Percentiles rank a stretch among this genome's conserved stretches.
These are phyloP conservation scores for Leptatherina wallacei DNA, from an alignment of 2,797 vertebrate species.

Conservation along the genomic window DNA sequence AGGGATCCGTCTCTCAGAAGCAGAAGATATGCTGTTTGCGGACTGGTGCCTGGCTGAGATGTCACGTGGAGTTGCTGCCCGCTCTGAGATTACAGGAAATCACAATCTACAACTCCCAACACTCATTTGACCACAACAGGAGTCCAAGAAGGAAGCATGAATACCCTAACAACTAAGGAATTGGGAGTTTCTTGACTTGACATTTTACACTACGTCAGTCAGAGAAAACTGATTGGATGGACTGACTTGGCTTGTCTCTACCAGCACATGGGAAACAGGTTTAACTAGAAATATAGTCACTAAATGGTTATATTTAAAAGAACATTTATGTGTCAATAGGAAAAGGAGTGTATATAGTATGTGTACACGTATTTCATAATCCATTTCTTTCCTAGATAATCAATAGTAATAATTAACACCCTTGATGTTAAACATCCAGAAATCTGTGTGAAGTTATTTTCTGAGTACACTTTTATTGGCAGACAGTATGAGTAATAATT, in stretches of 20 bases:
- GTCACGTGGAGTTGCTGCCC: constrained; percentile 37
- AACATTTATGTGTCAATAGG: constrained; percentile 2
- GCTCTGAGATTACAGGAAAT: constrained; percentile 52
- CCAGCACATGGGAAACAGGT: constrained; percentile 3
- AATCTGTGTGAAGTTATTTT: constrained; percentile 38
- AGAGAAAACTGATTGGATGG: constrained; percentile 35
- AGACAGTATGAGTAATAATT: constrained; percentile 33
- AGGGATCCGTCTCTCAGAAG: constrained; percentile 32
- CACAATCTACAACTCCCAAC: constrained; percentile 27
- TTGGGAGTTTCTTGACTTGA: constrained; percentile 32
- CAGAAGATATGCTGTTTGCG: constrained; percentile 32
- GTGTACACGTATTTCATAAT: constrained; percentile 11
- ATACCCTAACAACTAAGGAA: constrained; percentile 19
- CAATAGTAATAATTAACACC: not conserved
- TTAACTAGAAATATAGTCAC: constrained; percentile 2
- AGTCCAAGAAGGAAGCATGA: constrained; percentile 12
- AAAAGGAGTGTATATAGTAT: constrained; percentile 2
- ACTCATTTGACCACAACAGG: constrained; percentile 13
- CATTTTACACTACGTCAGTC: constrained; percentile 2
- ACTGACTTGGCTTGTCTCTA: constrained; percentile 24
- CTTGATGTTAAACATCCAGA: constrained; percentile 7
- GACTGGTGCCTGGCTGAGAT: constrained; percentile 41
- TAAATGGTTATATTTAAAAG: constrained; percentile 2
- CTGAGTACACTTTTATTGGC: constrained; percentile 12
- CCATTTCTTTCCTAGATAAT: not conserved